phyloP scores from a whole-genome alignment of 2,888 invertebrate genomes.

The Bellardia bayeri region DNA sequence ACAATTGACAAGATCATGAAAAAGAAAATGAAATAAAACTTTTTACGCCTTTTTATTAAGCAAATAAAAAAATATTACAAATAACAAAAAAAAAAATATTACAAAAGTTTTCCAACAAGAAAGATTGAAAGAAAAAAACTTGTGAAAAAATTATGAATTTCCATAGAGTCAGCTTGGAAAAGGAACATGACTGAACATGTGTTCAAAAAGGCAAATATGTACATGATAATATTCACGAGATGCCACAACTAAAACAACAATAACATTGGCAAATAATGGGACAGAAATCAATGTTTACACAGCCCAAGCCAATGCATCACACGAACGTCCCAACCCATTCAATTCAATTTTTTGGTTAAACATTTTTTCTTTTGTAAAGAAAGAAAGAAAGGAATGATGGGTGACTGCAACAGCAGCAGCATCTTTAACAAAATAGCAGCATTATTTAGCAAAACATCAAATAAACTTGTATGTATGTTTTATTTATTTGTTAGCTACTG shows the following conservation, averaged over 20 bases:
- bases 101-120: slow-evolving; percentile 29
- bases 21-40: slow-evolving; percentile 46
- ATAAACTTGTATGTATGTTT: slow-evolving; percentile 33
- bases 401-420: slow-evolving; percentile 8
- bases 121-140: slow-evolving; percentile 25
- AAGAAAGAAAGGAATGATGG: slow-evolving; percentile 3
- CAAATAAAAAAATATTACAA: slow-evolving; percentile 8
- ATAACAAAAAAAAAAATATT: not conserved
- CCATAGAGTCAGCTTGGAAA: slow-evolving; percentile 20
- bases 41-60: slow-evolving; percentile 52
- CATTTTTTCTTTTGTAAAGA: slow-evolving; percentile 8
- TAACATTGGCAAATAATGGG: slow-evolving; percentile 27
- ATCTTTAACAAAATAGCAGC: not conserved
- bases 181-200: slow-evolving; percentile 46
- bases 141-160: slow-evolving; percentile 27
- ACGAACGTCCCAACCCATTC: not conserved
- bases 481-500: slow-evolving; percentile 53
- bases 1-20: slow-evolving; percentile 42
- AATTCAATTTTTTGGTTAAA: slow-evolving; percentile 14
- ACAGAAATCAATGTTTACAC: slow-evolving; percentile 59
- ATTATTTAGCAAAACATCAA: slow-evolving; percentile 40
- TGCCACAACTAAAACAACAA: slow-evolving; percentile 43
- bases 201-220: slow-evolving; percentile 7
- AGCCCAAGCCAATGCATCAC: slow-evolving; percentile 3
- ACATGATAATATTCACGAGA: not conserved